A percentile compares a stretch with the other conserved stretches of the same genome.
These are phyloP conservation scores for Riptortus pedestris DNA, from an alignment of 1,140 invertebrate species.

Conservation along the genomic window DNA sequence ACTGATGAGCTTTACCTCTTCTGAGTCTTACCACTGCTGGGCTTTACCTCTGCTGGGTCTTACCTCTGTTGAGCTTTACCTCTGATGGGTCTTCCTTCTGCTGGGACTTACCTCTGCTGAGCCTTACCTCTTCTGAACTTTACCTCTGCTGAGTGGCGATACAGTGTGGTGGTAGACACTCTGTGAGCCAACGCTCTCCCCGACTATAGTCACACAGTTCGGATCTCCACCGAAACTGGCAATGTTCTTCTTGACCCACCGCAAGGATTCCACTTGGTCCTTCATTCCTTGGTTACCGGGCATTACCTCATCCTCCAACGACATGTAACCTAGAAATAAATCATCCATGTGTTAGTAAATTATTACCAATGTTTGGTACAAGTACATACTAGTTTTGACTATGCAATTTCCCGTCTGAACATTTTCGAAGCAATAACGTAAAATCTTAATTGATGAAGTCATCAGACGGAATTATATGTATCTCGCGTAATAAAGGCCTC, in stretches of 20 bases:
- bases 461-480: too few relatives aligned
- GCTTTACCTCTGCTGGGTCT: too few relatives aligned
- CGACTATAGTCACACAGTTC: constrained; percentile 24
- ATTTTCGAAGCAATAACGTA: background rate
- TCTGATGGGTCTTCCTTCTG: too few relatives aligned
- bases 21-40: too few relatives aligned
- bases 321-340: constrained; percentile 25
- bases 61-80: too few relatives aligned
- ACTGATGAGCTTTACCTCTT: too few relatives aligned
- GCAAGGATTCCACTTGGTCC: constrained; percentile 27
- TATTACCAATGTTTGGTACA: background rate
- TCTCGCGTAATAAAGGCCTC: too few relatives aligned
- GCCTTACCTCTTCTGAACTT: too few relatives aligned
- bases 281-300: constrained; percentile 29
- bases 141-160: constrained; percentile 27
- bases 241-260: constrained; percentile 30
- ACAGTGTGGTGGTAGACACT: constrained; percentile 25
- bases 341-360: background rate
- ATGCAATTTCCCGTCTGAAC: background rate
- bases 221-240: constrained; percentile 26
- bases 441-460: too few relatives aligned
- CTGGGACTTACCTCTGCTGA: too few relatives aligned
- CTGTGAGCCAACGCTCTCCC: constrained; percentile 23
- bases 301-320: constrained; percentile 24
- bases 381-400: background rate